Evolutionary conservation across 2,888 invertebrate genomes (phyloP), one percentile per base, ranked within the genome.

Genomic region (Pachymerium ferrugineum): DNA sequence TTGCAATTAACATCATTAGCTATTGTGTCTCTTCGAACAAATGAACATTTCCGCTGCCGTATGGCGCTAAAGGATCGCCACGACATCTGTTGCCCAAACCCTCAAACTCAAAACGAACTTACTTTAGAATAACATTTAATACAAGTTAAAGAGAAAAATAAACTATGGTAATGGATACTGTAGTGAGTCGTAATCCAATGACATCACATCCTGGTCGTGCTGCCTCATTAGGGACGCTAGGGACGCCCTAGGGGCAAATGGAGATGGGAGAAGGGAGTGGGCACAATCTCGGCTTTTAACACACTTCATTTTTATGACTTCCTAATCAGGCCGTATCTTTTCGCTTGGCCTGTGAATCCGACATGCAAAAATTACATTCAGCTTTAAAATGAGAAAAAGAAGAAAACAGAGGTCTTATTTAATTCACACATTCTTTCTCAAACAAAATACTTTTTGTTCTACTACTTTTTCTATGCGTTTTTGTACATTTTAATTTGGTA

Each of bases 301-400:
- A 54, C 47, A 54, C 47, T 54, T 54, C 47, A 54, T 54, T 54
- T 54, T 54, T 54, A 54, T 54, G 47, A 54, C 47, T 54, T 54
- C 47, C 47, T 54, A 54, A 54, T 54, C 47, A 54, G 47, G 47
- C 47, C 47, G 47, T 54, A 54, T 54, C 47, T 54, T 54, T 54
- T 54, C 47, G 19, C 47, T 54, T 54, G 47, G 47, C 47, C 47
- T 54, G 47, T 54, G 47, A 54, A 54, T 54, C 47, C 47, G 47
- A 54, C 47, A 54, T 54, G 47, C 47, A 54, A 54, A 54, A 54
- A 54, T 54, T 54, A 54, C 47, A 54, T 54, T 54, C 10, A 5
- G 47, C n/a, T n/a, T n/a, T n/a, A n/a, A n/a, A n/a, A n/a, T n/a
- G n/a, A n/a, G n/a, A n/a, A n/a, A n/a, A n/a, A n/a, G n/a, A n/a